These are phyloP conservation scores for Recurvirostra avosetta DNA, from an alignment of 2,113 vertebrate genomes.

Conservation along the genomic window DNA sequence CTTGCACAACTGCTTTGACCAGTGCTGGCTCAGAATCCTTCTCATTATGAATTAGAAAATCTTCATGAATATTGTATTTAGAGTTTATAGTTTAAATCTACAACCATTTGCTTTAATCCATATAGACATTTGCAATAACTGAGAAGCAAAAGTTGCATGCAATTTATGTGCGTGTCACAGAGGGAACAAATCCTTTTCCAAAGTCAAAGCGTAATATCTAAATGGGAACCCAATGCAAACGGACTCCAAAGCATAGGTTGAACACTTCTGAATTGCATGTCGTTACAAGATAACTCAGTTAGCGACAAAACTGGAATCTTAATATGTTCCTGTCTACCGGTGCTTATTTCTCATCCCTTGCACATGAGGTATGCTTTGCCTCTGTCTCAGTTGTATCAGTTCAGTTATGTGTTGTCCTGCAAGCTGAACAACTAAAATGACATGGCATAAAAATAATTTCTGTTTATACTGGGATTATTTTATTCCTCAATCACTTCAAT, in stretches of 20 bases:
- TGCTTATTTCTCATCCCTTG: not conserved
- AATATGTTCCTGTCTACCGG: not conserved
- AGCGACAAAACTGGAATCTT: not conserved
- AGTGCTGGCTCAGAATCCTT: not conserved
- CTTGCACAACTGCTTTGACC: too few species aligned
- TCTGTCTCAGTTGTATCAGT: not conserved
- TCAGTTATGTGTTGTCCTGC: not conserved
- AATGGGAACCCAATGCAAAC: not conserved
- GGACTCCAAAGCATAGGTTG: not conserved
- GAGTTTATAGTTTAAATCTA: not conserved
- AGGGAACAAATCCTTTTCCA: not conserved
- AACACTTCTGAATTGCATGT: not conserved
- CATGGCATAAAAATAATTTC: not conserved
- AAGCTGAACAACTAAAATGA: not conserved
- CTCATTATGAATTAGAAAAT: not conserved
- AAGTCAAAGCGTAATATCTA: not conserved
- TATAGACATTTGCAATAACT: not conserved
- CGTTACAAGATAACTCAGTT: not conserved
- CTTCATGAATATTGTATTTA: not conserved
- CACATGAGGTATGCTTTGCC: not conserved
- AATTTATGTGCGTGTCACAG: not conserved
- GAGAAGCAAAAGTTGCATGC: not conserved
- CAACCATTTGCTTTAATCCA: not conserved
- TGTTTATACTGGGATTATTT: not conserved
- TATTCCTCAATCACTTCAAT: not conserved